Conservation (phyloP, 2,888 invertebrate genomes). For the Cetonia aurata region DNA sequence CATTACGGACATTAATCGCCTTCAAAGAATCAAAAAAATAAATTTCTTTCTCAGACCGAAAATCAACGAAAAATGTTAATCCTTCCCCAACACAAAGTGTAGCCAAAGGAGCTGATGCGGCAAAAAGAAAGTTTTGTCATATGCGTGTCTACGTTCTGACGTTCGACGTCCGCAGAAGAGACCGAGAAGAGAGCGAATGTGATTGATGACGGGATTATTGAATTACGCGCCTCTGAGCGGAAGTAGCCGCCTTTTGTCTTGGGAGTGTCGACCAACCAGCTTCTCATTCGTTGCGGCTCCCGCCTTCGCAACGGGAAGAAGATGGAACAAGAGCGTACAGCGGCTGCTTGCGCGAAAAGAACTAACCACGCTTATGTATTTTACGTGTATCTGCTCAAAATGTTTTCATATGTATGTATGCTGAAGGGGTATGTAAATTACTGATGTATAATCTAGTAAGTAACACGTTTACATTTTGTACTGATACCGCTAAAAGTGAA, state of each 20-base stretch:
- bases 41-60: slow-evolving; percentile 3
- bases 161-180: slow-evolving; percentile 34
- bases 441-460: too few relatives aligned
- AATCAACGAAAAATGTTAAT: slow-evolving; percentile 21
- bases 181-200: slow-evolving; percentile 49
- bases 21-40: slow-evolving; percentile 9
- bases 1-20: not conserved
- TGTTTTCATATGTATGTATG: too few relatives aligned
- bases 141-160: slow-evolving; percentile 44
- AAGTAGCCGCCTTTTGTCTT: slow-evolving; percentile 59
- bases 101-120: slow-evolving; percentile 25
- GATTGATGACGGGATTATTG: slow-evolving; percentile 60
- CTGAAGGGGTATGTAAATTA: too few relatives aligned
- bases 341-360: slow-evolving; percentile 49
- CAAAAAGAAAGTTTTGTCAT: slow-evolving; percentile 45
- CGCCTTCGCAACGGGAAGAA: slow-evolving; percentile 48
- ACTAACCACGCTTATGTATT: too few relatives aligned
- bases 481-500: too few relatives aligned
- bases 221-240: slow-evolving; percentile 57
- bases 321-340: slow-evolving; percentile 54
- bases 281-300: slow-evolving; percentile 54
- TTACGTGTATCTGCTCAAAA: too few relatives aligned
- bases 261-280: slow-evolving; percentile 57
- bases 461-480: too few relatives aligned
- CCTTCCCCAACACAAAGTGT: slow-evolving; percentile 1